phyloP scores from a whole-genome alignment of 2,113 vertebrate genomes.

The Serinus canaria region DNA sequence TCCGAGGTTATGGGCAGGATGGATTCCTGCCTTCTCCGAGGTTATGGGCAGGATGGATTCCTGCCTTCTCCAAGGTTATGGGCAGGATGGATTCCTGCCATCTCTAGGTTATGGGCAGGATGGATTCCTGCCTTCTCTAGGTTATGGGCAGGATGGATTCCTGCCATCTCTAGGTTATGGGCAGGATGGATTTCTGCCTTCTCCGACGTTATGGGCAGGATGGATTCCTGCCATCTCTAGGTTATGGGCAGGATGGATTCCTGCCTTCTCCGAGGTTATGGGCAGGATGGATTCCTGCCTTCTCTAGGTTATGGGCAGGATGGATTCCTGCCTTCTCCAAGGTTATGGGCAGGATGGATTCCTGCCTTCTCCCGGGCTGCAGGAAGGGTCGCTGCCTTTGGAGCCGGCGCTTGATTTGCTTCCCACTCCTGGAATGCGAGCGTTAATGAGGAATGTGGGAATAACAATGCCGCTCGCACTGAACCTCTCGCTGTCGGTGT shows the following conservation, averaged over 20 bases:
- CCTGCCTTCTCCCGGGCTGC: neutral
- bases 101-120: rapidly evolving
- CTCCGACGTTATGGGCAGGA: rapidly evolving
- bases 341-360: neutral
- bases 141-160: neutral
- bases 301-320: rapidly evolving
- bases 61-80: too few relatives aligned
- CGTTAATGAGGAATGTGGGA: neutral
- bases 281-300: neutral
- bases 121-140: neutral
- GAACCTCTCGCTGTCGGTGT: slow-evolving; percentile 12
- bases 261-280: too few relatives aligned
- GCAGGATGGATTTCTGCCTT: neutral
- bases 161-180: too few relatives aligned
- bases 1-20: neutral
- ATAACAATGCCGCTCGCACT: neutral
- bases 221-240: neutral
- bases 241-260: neutral
- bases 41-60: neutral
- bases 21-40: neutral
- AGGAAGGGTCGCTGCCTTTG: neutral
- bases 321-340: neutral
- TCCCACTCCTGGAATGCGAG: neutral
- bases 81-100: neutral
- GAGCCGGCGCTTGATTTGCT: neutral